A percentile compares a stretch with the other conserved stretches of the same genome.
Conservation (phyloP, 2,113 vertebrate genomes). For the Elephas maximus region DNA sequence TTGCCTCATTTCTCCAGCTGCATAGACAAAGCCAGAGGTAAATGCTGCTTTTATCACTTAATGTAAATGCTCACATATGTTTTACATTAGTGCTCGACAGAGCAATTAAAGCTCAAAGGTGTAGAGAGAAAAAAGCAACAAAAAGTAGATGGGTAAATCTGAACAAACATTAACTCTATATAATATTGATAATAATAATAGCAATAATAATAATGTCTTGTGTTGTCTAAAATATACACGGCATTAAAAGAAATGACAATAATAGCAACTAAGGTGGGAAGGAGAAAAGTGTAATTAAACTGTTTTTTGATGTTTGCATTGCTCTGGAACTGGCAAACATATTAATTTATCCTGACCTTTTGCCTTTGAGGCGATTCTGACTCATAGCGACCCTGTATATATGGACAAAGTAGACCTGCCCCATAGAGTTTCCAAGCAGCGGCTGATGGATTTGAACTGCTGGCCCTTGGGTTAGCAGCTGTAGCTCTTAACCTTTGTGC, state of each 20-base stretch:
- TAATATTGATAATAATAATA: background rate
- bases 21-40: background rate
- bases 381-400: too few relatives aligned
- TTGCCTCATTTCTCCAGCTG: background rate
- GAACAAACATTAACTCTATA: background rate
- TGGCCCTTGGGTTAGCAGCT: too few relatives aligned
- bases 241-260: slow-evolving; percentile 13
- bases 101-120: background rate
- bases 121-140: background rate
- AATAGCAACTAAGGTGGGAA: background rate
- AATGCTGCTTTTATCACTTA: background rate
- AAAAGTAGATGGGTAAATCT: background rate
- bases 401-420: too few relatives aligned
- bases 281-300: background rate
- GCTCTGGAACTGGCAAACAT: background rate
- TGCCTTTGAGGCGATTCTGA: too few relatives aligned
- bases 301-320: background rate
- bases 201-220: background rate
- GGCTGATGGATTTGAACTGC: too few relatives aligned
- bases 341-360: background rate
- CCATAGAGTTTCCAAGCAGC: too few relatives aligned
- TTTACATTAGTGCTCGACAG: slow-evolving; percentile 35
- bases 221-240: background rate
- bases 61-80: background rate
- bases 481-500: too few relatives aligned